A percentile compares a stretch with the other conserved stretches of the same genome.
These are phyloP conservation scores for Atrina japonica DNA, from an alignment of 2,888 invertebrate species.

Conservation along the genomic window DNA sequence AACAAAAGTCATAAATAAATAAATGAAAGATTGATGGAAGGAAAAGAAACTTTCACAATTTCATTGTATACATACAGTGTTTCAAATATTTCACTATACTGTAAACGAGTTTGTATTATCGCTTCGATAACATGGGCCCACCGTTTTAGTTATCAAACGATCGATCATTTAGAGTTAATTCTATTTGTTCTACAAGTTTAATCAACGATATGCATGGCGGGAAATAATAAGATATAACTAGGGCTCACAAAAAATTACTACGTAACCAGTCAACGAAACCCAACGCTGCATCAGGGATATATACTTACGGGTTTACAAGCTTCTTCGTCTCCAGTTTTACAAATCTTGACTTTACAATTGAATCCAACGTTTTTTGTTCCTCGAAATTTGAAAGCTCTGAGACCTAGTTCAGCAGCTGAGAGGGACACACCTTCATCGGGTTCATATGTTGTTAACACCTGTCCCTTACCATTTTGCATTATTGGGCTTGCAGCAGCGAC, in stretches of 20 bases:
- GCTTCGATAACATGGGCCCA: no score
- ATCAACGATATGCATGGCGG: no score
- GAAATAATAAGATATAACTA: no score
- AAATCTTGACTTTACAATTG: conserved; percentile 33
- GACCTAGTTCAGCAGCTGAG: conserved; percentile 8
- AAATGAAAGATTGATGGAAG: not conserved
- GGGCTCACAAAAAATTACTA: no score
- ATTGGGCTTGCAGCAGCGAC: conserved; percentile 5
- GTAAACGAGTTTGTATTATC: no score
- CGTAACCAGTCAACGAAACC: no score
- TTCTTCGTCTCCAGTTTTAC: conserved; percentile 27
- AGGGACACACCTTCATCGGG: not conserved
- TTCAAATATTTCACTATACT: no score
- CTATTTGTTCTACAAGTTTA: no score
- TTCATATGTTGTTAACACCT: not conserved
- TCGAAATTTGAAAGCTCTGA: conserved; percentile 36
- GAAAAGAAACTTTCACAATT: not conserved
- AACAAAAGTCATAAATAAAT: not conserved
- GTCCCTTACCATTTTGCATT: conserved; percentile 12
- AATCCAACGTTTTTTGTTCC: conserved; percentile 34
- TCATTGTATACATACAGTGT: no score
- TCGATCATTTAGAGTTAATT: no score
- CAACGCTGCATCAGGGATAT: no score
- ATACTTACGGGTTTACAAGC: conserved; percentile 19
- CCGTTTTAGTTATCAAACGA: no score